Base-by-base conservation (phyloP, 2,888 invertebrate genomes). In the Shargacucullia verbasci region DNA sequence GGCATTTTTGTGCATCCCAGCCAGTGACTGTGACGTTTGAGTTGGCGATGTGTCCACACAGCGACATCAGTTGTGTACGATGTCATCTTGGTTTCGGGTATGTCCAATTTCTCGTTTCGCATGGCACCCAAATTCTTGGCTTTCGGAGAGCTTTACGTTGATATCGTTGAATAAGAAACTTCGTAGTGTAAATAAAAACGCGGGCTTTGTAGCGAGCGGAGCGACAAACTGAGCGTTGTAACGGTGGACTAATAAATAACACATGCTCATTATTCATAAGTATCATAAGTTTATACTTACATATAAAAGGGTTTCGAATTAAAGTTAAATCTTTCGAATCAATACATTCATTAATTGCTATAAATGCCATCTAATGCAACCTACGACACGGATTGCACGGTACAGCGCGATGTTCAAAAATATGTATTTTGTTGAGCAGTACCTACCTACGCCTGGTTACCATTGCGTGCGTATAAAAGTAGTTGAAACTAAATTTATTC, bases 21-120 rank as follows among this genome's bases (percentile, higher is more conserved):
- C 70, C 59, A 73, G 78, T 73, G 71, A 38, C 62, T 59, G 83
- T 82, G 84, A 85, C 87, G 85, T 80, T 61, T 81, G 79, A 82
- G 70, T 88, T 88, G 90, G 90, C 91, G 84, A 87, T 85, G 86
- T 71, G 73, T 81, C 78, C 78, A 69, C 74, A 70, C 72, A 58
- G 63, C 76, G 64, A 62, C 73, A 71, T 68, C 79, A 73, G 70
- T 70, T 66, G 67, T 73, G 71, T 70, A 72, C 78, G 75, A 87
- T 93, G 92, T 88, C 90, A 70, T 84, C 89, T 68, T 89, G 89
- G 88, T 87, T 92, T 78, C 84, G 88, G 90, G 92, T 93, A 91
- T 84, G 91, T 91, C 75, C 59, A 72, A 79, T 83, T 80, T 83
- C 74, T 79, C 73, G 78, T 78, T 76, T 73, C 78, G 76, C 64